Percentiles rank a stretch among this genome's conserved stretches.
Evolutionary conservation across 1,140 invertebrate species (phyloP).

Genomic region (Drosophila nigrodunni): DNA sequence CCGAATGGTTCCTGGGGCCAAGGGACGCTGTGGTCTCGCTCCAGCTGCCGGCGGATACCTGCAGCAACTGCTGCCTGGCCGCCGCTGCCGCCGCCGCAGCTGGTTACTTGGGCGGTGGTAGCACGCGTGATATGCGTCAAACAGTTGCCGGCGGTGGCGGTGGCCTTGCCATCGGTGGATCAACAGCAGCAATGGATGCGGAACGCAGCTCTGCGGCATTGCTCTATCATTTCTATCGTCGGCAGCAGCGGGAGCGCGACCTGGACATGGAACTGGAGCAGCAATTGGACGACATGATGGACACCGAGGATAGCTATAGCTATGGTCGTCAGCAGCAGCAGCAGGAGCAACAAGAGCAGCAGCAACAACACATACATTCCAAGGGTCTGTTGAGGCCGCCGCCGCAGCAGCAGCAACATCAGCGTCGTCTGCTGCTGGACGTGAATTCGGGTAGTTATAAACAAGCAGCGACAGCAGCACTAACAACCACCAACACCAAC

Average conservation of each 20-base stretch:
- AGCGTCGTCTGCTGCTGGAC: conserved; percentile 72
- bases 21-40: conserved; percentile 84
- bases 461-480: conserved; percentile 38
- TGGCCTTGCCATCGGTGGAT: conserved; percentile 45
- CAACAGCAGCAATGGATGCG: conserved; percentile 38
- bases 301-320: conserved; percentile 74
- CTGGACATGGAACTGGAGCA: conserved; percentile 40
- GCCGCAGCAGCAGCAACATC: conserved; percentile 59
- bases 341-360: conserved; percentile 48
- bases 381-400: conserved; percentile 69
- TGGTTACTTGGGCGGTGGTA: conserved; percentile 70
- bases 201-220: conserved; percentile 55
- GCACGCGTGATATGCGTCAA: conserved; percentile 27
- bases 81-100: conserved; percentile 57
- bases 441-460: conserved; percentile 82
- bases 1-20: conserved; percentile 96
- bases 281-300: conserved; percentile 69
- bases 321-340: conserved; percentile 53
- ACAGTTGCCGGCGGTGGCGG: conserved; percentile 25
- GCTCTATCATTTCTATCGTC: conserved; percentile 71
- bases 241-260: conserved; percentile 65
- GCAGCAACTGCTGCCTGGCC: conserved; percentile 79
- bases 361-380: conserved; percentile 71
- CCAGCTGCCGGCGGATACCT: conserved; percentile 69
- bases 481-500: conserved; percentile 28